Base-by-base conservation (phyloP, 2,797 vertebrate genomes). In the Sciurus vulgaris region DNA sequence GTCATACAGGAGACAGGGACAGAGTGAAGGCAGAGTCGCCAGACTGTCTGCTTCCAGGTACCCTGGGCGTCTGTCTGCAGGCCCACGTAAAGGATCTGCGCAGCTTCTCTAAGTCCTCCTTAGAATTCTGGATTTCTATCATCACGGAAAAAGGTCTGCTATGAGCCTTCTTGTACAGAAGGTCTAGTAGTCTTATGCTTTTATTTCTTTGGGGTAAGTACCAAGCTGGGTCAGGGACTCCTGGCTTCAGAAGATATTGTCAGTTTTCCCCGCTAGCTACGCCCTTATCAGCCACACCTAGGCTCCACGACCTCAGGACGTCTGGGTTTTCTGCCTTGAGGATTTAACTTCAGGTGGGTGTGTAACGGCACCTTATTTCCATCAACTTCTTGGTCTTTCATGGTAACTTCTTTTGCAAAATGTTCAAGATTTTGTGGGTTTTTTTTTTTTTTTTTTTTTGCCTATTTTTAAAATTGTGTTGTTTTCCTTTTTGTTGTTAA, bases 21-120 rank as follows among this genome's bases (percentile, higher is more conserved):
- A 20, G 7, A 56, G 54, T 18, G 18, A 56, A 56, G 54, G 54
- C 54, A 20, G 54, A 20, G 54, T 20, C 1, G 54, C 5, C 54
- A 56, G 7, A 56, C 17, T 20, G 17, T 56, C 54, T 20, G 54
- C 54, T 54, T 18, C 51, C 47, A 49, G 51, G 17, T 20, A 56
- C 18, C 54, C 17, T 20, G 54, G 17, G 54, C 5, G 18, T 56
- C 54, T 20, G 54, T 17, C 54, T 20, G 54, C 18, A 20, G 54
- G 54, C 7, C 54, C 18, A 2, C 0, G 56, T 8, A 24, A 24
- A 9, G 56, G 56, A 22, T 17, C 22, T 2, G 2, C 2, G 56
- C 56, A 8, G 54, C 54, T 54, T 20, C 54, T 54, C 54, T 20
- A 56, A 56, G 54, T 56, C 54, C 54, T 56, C 20, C 18, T 56